Base-by-base conservation (phyloP, 1,140 invertebrate genomes). In the Ceratoteleas bidentatus region DNA sequence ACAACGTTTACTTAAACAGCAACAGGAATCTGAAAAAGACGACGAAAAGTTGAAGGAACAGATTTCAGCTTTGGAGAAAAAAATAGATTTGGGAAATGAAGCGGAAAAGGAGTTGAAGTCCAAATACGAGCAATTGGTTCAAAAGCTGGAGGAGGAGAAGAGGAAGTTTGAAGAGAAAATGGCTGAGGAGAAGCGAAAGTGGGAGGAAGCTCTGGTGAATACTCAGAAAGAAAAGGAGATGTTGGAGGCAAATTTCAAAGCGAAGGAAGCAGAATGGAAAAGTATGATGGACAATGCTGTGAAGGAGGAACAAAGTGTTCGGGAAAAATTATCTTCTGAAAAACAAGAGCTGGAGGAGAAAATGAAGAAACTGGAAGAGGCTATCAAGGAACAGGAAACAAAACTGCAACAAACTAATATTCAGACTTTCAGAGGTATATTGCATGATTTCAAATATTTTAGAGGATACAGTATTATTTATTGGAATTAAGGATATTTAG, bases 151-250 rank as follows among this genome's bases (percentile, higher is more conserved):
- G 56, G 87, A 90, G 40, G 93, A 93, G 62, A 90, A 86, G 50
- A 61, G 87, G 6, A 90, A 92, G 47, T 93, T 93, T 81, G 90
- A 93, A 62, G 87, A 89, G 13, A 85, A 90, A 74, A 84, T 93
- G 57, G 85, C 90, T 0, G 87, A 88, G 16, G 91, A 93, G n/a
- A 92, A 90, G 58, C 79, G 87, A 56, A 92, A 92, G 61, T 90
- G 92, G 80, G 87, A 92, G 80, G 87, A 92, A 45, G 89, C 90
- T 68, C 81, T 93, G n/a, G 85, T 92, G 14, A 85, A 86, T 47
- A 91, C 88, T 11, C 90, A 91, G 60, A 88, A 89, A 38, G 89
- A 93, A 43, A 92, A 91, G 80, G 86, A 88, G 36, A 84, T 85
- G 47, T 85, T 92, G 3, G 92, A 93, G 70, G 81, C 90, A 36